Conservation (phyloP, 2,888 invertebrate species). For the Yponomeuta malinellus region DNA sequence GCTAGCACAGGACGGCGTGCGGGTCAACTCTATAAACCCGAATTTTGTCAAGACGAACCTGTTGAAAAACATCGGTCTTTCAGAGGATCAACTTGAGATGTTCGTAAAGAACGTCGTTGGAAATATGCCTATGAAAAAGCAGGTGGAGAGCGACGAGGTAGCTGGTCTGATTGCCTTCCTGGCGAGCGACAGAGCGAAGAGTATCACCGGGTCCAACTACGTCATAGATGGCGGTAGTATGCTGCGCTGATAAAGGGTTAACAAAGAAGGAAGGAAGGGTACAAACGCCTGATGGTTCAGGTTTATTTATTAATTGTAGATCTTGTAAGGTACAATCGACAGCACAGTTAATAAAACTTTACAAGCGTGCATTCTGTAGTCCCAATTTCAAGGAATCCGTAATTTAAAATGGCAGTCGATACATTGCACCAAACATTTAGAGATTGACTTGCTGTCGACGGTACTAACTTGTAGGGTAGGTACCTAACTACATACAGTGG, state of each 20-base stretch:
- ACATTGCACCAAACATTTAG: too few species aligned
- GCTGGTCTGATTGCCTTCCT: constrained; percentile 91
- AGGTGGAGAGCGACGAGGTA: constrained; percentile 88
- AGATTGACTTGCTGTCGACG: too few species aligned
- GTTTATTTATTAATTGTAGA: too few species aligned
- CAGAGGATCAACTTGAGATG: constrained; percentile 83
- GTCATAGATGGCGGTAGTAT: constrained; percentile 54
- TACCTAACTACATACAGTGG: too few species aligned
- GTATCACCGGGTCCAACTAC: constrained; percentile 85
- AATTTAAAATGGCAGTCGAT: too few species aligned
- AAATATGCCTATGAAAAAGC: constrained; percentile 91
- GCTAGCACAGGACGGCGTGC: constrained; percentile 84
- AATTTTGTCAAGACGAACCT: constrained; percentile 93
- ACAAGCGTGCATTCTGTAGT: too few species aligned
- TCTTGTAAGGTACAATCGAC: too few species aligned
- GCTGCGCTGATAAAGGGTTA: constrained; percentile 30
- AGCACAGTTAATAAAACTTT: too few species aligned
- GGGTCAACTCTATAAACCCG: constrained; percentile 95
- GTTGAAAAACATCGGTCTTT: constrained; percentile 78
- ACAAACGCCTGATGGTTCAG: not conserved
- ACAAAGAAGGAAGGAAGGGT: not conserved
- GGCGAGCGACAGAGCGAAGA: constrained; percentile 89
- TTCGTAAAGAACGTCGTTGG: constrained; percentile 76
- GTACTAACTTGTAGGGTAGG: too few species aligned
- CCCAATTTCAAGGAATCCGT: too few species aligned